Base-by-base conservation (phyloP, 2,888 invertebrate species). In the Xestia ashworthii region DNA sequence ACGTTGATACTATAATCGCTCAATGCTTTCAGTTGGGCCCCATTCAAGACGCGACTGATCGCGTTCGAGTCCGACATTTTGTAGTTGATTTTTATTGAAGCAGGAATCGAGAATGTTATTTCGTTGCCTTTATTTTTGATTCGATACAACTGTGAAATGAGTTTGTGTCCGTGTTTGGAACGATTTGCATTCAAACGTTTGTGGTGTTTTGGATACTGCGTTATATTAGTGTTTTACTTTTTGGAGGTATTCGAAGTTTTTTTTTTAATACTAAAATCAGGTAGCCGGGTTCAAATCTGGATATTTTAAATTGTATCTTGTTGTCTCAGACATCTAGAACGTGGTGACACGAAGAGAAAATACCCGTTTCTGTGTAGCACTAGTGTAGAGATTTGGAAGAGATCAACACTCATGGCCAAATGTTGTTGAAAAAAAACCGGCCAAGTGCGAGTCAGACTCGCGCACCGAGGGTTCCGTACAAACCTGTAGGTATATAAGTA, bases 21-120 rank as follows among this genome's bases (percentile, higher is more conserved):
- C 32, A 64, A 80, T 66, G 75, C 76, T 86, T 71, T 65, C 67
- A 84, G 58, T 71, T 84, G 65, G 69, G 71, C 64, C 84, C 71
- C 78, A 77, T 78, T 78, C 71, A 84, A 86, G 88, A 87, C 88
- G 85, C 85, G 90, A 91, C 90, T 90, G 93, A 93, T 93, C 93
- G 91, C 86, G 83, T 85, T 87, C 85, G 88, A 89, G 89, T 91
- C 74, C 86, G 90, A 91, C 91, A 87, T 89, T 92, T 89, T 89
- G 88, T 90, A 92, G 92, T 92, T 93, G 93, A 93, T 94, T 94
- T 93, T 93, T 93, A 94, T 93, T 93, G 93, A 90, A 90, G 89
- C 82, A 72, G 89, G 74, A 91, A 89, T 92, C 85, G 91, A 91
- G 88, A 86, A 87, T 87, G 88, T 83, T 90, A 91, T 89, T 93